Conservation (phyloP, 2,888 invertebrate genomes). For the Meliscaeva auricollis region DNA sequence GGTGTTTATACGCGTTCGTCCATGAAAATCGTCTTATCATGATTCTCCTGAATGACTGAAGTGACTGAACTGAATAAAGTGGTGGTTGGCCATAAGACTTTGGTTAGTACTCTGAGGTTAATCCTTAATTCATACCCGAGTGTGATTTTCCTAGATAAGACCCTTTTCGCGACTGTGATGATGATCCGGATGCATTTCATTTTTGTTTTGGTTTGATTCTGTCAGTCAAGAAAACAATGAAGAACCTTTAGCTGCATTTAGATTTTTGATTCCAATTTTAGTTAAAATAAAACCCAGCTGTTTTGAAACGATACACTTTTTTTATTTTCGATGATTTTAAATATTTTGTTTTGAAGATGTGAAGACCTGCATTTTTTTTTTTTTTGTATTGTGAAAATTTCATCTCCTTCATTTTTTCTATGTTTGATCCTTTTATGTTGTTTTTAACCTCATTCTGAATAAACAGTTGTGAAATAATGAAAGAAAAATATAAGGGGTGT, state of each 20-base stretch:
- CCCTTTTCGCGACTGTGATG: constrained; percentile 5
- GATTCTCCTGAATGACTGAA: constrained; percentile 44
- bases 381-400: constrained; percentile 24
- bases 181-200: constrained; percentile 19
- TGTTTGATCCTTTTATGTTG: constrained; percentile 67
- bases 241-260: constrained; percentile 56
- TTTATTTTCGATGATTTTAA: constrained; percentile 3
- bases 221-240: constrained; percentile 46
- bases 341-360: too few relatives aligned
- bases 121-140: constrained; percentile 19
- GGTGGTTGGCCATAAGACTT: constrained; percentile 29
- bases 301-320: constrained; percentile 14
- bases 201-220: constrained; percentile 2
- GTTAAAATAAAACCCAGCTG: constrained; percentile 43
- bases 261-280: constrained; percentile 48
- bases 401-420: background rate
- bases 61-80: constrained; percentile 48
- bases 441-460: constrained; percentile 74
- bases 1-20: constrained; percentile 61
- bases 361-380: constrained; percentile 50
- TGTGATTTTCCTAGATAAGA: constrained; percentile 68
- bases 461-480: constrained; percentile 75
- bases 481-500: constrained; percentile 76
- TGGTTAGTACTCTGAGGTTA: constrained; percentile 8
- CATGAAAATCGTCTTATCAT: constrained; percentile 68